Conservation (phyloP, 2,888 invertebrate genomes). For the Agriopis leucophaearia region DNA sequence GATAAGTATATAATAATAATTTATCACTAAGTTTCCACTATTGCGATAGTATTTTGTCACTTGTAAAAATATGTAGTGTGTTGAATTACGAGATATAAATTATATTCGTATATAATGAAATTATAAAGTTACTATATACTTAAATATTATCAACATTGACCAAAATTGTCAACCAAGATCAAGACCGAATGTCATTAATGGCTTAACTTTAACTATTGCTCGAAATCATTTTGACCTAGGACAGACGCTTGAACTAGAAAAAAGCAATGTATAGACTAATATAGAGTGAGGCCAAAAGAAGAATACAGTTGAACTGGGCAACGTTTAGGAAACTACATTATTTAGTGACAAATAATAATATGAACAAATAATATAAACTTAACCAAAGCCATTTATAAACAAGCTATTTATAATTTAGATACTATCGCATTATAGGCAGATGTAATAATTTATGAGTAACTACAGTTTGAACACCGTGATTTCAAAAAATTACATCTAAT, state of each 20-base stretch:
- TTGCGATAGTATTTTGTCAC: slow-evolving; percentile 30
- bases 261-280: too few relatives aligned
- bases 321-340: background rate
- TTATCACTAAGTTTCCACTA: slow-evolving; percentile 37
- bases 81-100: background rate
- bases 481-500: slow-evolving; percentile 42
- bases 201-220: too few relatives aligned
- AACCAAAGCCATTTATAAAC: slow-evolving; percentile 7
- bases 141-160: background rate
- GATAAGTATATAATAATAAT: slow-evolving; percentile 27
- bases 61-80: background rate
- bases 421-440: slow-evolving; percentile 44
- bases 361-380: background rate
- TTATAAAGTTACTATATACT: background rate
- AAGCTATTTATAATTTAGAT: slow-evolving; percentile 6
- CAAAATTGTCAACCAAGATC: background rate
- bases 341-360: background rate
- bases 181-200: too few relatives aligned
- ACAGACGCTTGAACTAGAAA: too few relatives aligned
- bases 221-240: too few relatives aligned
- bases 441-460: slow-evolving; percentile 27
- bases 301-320: too few relatives aligned
- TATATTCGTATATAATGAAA: background rate
- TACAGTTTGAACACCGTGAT: slow-evolving; percentile 54
- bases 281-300: too few relatives aligned